phyloP scores from a whole-genome alignment of 2,113 vertebrate genomes.

The Amazona vittata region DNA sequence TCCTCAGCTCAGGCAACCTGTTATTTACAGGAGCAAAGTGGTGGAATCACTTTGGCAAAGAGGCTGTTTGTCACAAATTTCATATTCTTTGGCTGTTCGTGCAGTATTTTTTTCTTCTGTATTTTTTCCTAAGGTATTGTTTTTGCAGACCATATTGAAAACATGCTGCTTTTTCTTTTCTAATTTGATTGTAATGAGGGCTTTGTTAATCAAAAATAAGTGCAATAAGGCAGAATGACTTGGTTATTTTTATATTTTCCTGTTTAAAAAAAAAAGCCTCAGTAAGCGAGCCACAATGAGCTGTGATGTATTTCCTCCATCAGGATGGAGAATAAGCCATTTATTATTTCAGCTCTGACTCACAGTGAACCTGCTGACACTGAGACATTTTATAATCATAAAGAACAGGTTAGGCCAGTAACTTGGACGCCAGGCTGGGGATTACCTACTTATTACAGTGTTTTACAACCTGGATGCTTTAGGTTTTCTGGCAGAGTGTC shows the following conservation, averaged over 20 bases:
- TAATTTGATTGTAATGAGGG: conserved; percentile 66
- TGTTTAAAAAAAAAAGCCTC: conserved; percentile 84
- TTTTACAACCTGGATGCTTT: conserved; percentile 75
- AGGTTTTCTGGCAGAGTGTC: conserved; percentile 80
- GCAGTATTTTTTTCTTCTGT: conserved; percentile 52
- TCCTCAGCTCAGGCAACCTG: not conserved
- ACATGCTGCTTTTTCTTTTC: conserved; percentile 57
- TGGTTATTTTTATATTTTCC: conserved; percentile 98
- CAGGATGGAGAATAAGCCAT: conserved; percentile 94
- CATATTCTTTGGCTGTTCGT: conserved; percentile 58
- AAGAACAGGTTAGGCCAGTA: conserved; percentile 81
- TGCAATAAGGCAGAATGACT: conserved; percentile 71
- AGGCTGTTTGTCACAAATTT: conserved; percentile 57
- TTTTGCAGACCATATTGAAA: conserved; percentile 67
- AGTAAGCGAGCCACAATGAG: conserved; percentile 88
- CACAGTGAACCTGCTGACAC: conserved; percentile 85
- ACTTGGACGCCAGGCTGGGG: conserved; percentile 67
- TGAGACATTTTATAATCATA: conserved; percentile 78
- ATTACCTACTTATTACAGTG: conserved; percentile 78
- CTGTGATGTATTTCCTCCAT: conserved; percentile 96
- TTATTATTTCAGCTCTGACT: conserved; percentile 93
- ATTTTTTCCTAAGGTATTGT: conserved; percentile 67
- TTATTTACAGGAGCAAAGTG: conserved; percentile 37
- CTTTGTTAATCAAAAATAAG: conserved; percentile 78
- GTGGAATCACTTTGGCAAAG: conserved; percentile 62